These are phyloP conservation scores for Myocastor coypus DNA, from an alignment of 2,113 vertebrate species.

Conservation along the genomic window DNA sequence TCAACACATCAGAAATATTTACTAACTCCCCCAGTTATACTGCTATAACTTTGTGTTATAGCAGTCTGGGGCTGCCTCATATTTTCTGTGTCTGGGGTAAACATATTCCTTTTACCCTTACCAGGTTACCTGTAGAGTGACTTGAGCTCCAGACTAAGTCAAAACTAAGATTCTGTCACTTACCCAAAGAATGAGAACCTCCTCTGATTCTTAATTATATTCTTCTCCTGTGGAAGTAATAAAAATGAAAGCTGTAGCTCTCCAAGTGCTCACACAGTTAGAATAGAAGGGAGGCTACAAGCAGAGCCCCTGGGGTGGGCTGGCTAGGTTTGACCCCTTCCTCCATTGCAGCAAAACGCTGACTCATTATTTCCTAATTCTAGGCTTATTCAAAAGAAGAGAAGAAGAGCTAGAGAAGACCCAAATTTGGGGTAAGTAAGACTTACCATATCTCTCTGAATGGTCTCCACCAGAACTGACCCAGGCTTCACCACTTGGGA, in stretches of 20 bases:
- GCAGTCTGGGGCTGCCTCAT: neutral
- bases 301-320: neutral
- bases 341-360: neutral
- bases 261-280: neutral
- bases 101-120: neutral
- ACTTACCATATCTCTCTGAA: constrained; percentile 65
- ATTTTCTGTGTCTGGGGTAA: neutral
- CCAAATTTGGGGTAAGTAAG: neutral
- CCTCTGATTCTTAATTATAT: constrained; percentile 59
- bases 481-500: constrained; percentile 44
- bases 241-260: neutral
- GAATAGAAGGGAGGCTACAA: neutral
- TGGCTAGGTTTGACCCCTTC: neutral
- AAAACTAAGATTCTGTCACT: neutral
- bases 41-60: neutral
- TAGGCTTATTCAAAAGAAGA: neutral
- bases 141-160: neutral
- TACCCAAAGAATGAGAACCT: constrained; percentile 62
- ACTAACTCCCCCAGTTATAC: neutral
- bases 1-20: neutral
- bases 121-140: neutral
- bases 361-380: neutral
- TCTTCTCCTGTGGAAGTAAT: constrained; percentile 61
- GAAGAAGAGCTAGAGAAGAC: neutral
- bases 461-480: constrained; percentile 50